Percentiles rank a stretch among this genome's conserved stretches.
Evolutionary conservation across 2,888 invertebrate genomes (phyloP).

Genomic region (Apodemia duryi): DNA sequence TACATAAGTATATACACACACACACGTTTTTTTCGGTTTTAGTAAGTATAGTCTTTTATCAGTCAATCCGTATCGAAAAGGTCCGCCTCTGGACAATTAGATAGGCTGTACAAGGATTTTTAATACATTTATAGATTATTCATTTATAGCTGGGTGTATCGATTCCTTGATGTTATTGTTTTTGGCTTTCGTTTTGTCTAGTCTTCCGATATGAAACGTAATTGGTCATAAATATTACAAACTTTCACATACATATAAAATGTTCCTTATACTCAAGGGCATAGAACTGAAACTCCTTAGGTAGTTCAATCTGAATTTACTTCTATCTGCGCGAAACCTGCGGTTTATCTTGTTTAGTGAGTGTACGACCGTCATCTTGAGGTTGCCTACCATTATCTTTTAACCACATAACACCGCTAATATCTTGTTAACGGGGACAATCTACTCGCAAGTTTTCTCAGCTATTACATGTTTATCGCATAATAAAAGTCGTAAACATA

Average conservation of each 20-base stretch:
- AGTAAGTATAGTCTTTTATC: no score
- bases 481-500: conserved; percentile 20
- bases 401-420: conserved; percentile 43
- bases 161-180: conserved; percentile 72
- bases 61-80: no score
- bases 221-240: conserved; percentile 45
- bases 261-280: background rate
- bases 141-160: conserved; percentile 65
- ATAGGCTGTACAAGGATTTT: conserved; percentile 55
- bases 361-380: conserved; percentile 47
- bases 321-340: conserved; percentile 25
- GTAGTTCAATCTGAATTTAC: conserved; percentile 6
- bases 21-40: no score
- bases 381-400: conserved; percentile 51
- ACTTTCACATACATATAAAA: conserved; percentile 19
- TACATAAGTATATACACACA: no score
- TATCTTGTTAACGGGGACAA: conserved; percentile 63
- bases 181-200: conserved; percentile 58
- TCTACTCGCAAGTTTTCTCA: conserved; percentile 39
- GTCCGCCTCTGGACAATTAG: no score
- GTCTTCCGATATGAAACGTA: conserved; percentile 57
- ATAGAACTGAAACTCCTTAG: background rate
- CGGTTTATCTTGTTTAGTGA: conserved; percentile 47
- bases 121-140: conserved; percentile 76
- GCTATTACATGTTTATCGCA: conserved; percentile 38